Percentiles rank a stretch among this genome's conserved stretches.
Conservation (phyloP, 2,888 invertebrate species). For the Lottia gigantea region DNA sequence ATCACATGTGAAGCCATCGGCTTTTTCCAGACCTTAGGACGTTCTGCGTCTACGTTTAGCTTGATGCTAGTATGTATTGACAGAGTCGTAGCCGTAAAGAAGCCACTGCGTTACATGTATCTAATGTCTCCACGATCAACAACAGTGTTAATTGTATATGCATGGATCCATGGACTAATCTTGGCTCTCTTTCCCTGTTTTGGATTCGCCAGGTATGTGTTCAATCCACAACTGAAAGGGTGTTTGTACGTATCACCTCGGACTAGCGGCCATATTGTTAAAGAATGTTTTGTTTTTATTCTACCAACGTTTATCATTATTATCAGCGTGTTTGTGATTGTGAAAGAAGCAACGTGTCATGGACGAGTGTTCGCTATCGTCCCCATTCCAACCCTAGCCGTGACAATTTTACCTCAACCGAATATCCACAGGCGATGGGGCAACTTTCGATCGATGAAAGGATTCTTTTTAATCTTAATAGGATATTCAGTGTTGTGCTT, state of each 20-base stretch:
- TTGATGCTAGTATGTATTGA: constrained; percentile 47
- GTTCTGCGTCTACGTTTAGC: constrained; percentile 34
- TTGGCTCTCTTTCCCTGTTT: constrained; percentile 38
- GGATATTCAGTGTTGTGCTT: too few species aligned
- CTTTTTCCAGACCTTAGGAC: constrained; percentile 27
- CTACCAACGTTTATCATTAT: constrained; percentile 37
- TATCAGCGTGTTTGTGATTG: constrained; percentile 36
- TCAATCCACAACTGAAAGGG: constrained; percentile 25
- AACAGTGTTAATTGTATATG: constrained; percentile 24
- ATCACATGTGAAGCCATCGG: constrained; percentile 32
- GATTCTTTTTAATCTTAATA: too few species aligned
- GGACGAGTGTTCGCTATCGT: constrained; percentile 46
- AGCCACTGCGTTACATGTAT: constrained; percentile 43
- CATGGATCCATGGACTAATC: constrained; percentile 40
- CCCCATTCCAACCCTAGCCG: constrained; percentile 31
- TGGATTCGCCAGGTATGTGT: constrained; percentile 37
- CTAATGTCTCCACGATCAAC: constrained; percentile 37
- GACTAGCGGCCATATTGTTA: constrained; percentile 25
- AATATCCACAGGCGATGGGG: too few species aligned
- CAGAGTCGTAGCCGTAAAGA: constrained; percentile 46
- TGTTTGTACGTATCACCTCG: constrained; percentile 29
- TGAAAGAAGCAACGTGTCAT: constrained; percentile 41
- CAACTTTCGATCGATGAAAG: too few species aligned
- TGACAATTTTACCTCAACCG: too few species aligned
- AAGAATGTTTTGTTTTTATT: constrained; percentile 35